These are phyloP conservation scores for Agrotis exclamationis DNA, from an alignment of 2,888 invertebrate genomes.

Conservation along the genomic window DNA sequence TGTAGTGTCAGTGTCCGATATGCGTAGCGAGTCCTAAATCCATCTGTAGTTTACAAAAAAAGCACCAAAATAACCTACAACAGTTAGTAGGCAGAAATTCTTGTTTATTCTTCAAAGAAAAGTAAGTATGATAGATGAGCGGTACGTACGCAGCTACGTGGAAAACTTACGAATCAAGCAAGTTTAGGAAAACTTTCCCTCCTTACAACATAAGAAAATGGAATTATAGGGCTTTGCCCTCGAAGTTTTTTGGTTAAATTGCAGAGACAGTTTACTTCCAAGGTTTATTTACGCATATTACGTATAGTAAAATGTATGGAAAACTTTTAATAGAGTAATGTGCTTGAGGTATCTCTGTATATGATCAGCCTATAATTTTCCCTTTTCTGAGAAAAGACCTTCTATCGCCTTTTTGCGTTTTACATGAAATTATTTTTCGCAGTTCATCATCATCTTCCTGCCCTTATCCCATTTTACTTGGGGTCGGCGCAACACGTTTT, in stretches of 20 bases:
- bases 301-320: background rate
- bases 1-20: too few species aligned
- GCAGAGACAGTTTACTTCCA: background rate
- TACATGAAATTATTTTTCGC: too few species aligned
- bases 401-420: too few species aligned
- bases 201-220: background rate
- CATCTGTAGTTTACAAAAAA: background rate
- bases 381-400: too few species aligned
- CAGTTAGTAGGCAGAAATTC: slow-evolving; percentile 8
- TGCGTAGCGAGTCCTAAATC: too few species aligned
- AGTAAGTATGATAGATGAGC: slow-evolving; percentile 19
- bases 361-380: too few species aligned
- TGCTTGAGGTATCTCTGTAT: too few species aligned
- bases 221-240: slow-evolving; percentile 5
- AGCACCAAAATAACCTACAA: background rate
- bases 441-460: too few species aligned
- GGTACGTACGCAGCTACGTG: background rate
- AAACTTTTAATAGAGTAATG: background rate
- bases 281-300: background rate
- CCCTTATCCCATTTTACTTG: too few species aligned
- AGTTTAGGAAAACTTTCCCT: slow-evolving; percentile 12
- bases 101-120: slow-evolving; percentile 7
- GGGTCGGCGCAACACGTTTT: too few species aligned
- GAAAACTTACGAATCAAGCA: slow-evolving; percentile 12
- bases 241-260: slow-evolving; percentile 3